Conservation (phyloP, 2,113 vertebrate genomes). For the Neotragus pygmaeus region DNA sequence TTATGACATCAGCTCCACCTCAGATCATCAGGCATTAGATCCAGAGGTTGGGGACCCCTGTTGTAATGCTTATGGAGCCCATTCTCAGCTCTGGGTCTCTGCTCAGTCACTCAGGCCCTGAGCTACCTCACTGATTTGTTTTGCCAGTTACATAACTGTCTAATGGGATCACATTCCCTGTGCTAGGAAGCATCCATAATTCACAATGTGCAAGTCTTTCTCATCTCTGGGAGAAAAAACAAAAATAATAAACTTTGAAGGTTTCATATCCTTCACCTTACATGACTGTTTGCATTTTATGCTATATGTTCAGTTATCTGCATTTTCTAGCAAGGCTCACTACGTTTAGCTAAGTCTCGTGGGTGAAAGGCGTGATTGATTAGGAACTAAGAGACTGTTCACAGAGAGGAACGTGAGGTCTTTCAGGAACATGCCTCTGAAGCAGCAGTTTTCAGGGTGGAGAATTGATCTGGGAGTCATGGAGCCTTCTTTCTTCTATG, state of each 20-base stretch:
- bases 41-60: neutral
- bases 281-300: neutral
- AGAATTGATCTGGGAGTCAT: neutral
- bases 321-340: conserved; percentile 26
- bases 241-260: neutral
- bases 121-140: fast-evolving
- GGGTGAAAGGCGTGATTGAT: conserved; percentile 47
- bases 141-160: neutral
- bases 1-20: neutral
- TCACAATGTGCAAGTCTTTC: neutral
- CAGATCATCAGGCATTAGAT: neutral
- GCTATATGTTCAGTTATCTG: neutral
- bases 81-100: neutral
- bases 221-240: neutral
- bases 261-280: neutral
- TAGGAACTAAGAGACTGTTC: conserved; percentile 39
- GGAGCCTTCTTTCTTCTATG: neutral
- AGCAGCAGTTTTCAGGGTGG: conserved; percentile 2
- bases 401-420: conserved; percentile 31
- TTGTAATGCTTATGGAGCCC: fast-evolving
- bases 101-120: too few relatives aligned
- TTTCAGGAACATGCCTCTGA: conserved; percentile 28
- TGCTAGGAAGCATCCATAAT: neutral
- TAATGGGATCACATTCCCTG: fast-evolving
- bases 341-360: conserved; percentile 38